Percentiles rank a stretch among this genome's conserved stretches.
phyloP scores from a whole-genome alignment of 2,797 vertebrate species.

The Alectoris magna region DNA sequence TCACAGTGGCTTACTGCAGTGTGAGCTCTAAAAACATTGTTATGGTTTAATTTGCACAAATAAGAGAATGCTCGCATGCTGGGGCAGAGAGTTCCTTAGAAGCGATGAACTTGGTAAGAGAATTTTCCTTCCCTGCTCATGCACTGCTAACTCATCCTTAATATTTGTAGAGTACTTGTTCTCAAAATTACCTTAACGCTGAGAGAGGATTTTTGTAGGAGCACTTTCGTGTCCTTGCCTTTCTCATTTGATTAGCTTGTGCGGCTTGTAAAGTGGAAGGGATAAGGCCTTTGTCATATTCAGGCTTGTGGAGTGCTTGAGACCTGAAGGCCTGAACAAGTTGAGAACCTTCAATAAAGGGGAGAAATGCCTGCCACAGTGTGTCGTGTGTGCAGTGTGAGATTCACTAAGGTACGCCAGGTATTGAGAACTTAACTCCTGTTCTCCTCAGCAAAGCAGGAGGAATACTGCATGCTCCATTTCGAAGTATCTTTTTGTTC shows the following conservation, averaged over 20 bases:
- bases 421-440: background rate
- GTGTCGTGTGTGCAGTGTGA: background rate
- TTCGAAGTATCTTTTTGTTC: background rate
- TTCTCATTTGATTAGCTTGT: background rate
- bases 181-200: background rate
- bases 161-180: background rate
- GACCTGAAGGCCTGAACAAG: background rate
- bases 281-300: background rate
- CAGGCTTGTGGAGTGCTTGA: background rate
- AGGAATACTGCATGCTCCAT: background rate
- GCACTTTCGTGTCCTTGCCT: background rate
- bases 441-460: background rate
- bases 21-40: background rate
- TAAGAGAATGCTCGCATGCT: background rate
- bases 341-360: background rate
- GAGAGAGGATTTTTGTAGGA: background rate
- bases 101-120: background rate
- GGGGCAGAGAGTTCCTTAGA: background rate
- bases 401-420: background rate
- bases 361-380: background rate
- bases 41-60: background rate
- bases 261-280: background rate
- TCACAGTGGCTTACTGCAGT: background rate
- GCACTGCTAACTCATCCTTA: background rate
- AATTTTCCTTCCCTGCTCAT: background rate